Percentiles rank a stretch among this genome's conserved stretches.
phyloP scores from a whole-genome alignment of 2,888 invertebrate genomes.

The Hydriomena furcata region DNA sequence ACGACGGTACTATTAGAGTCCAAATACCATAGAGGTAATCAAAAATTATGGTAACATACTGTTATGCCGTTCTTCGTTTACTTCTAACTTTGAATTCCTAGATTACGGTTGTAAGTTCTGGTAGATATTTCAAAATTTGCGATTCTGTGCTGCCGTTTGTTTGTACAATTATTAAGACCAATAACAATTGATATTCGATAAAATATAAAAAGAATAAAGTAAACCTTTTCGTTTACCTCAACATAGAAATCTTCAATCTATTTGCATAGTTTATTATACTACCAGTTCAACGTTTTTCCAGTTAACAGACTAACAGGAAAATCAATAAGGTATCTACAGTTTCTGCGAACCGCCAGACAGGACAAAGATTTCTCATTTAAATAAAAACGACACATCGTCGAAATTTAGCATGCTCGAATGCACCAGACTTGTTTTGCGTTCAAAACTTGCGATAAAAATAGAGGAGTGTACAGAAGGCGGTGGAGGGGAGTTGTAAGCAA shows the following conservation, averaged over 20 bases:
- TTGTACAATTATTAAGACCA: too few relatives aligned
- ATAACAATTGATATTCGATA: too few relatives aligned
- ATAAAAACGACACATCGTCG: background rate
- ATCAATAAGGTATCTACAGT: slow-evolving; percentile 26
- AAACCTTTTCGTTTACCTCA: slow-evolving; percentile 13
- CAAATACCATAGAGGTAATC: background rate
- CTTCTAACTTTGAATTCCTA: too few relatives aligned
- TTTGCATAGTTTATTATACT: slow-evolving; percentile 11
- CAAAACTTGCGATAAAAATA: slow-evolving; percentile 59
- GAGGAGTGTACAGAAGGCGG: slow-evolving; percentile 46
- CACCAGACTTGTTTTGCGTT: slow-evolving; percentile 50
- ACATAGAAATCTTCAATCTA: background rate
- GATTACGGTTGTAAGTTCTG: too few relatives aligned
- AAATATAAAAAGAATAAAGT: too few relatives aligned
- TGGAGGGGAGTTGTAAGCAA: slow-evolving; percentile 59
- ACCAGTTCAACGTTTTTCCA: slow-evolving; percentile 14
- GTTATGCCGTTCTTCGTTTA: too few relatives aligned
- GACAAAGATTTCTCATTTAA: background rate
- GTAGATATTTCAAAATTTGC: too few relatives aligned
- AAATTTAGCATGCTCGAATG: slow-evolving; percentile 34
- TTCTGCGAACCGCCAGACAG: slow-evolving; percentile 11
- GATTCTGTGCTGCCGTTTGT: too few relatives aligned
- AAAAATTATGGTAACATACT: too few relatives aligned
- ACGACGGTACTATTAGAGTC: background rate
- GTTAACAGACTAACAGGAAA: slow-evolving; percentile 32